Evolutionary conservation across 2,797 vertebrate species (phyloP), one percentile per base, ranked within the genome.

Genomic region (Corythornis leucogaster): DNA sequence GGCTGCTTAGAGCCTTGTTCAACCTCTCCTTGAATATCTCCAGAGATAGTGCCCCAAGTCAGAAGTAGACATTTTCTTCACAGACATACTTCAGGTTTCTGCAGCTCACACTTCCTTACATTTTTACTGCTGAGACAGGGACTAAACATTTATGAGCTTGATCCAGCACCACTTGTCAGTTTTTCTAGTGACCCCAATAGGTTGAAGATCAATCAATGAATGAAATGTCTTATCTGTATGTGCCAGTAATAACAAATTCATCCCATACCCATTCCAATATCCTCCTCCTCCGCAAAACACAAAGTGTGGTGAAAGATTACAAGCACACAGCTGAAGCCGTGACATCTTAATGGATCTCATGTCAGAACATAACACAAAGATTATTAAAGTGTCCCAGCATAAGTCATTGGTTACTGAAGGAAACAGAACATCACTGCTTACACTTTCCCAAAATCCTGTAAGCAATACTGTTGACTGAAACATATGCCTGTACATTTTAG

Each of bases 331-430:
- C 25, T 80, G 46, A 35, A 85, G 51, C 67, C 80, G 48, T 92
- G 85, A 81, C 45, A 76, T 62, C 73, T 87, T 91, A 89, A 80
- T 84, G 31, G 51, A 45, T 81, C 25, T 84, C 63, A 50, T 79
- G 74, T 81, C 59, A 90, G 53, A 88, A 86, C 28, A 76, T 76
- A 88, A 81, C 55, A 66, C 28, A 85, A 78, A 92, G 31, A 38
- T 31, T 81, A 85, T 67, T 76, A 86, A 80, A 78, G 91, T 55
- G 31, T 67, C 40, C 28, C 57, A 67, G 20, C 12, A 28, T 63
- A 91, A 83, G 58, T 76, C 3, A 59, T n/a, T 71, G 40, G 13
- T 59, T 80, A 53, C 38, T 59, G 62, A 76, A 66, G 31, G 24
- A 87, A 93, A 66, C 17, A 4, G 3, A 80, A 43, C 5, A 71